phyloP scores from a whole-genome alignment of 1,140 invertebrate species.

The Neelides sp. region DNA sequence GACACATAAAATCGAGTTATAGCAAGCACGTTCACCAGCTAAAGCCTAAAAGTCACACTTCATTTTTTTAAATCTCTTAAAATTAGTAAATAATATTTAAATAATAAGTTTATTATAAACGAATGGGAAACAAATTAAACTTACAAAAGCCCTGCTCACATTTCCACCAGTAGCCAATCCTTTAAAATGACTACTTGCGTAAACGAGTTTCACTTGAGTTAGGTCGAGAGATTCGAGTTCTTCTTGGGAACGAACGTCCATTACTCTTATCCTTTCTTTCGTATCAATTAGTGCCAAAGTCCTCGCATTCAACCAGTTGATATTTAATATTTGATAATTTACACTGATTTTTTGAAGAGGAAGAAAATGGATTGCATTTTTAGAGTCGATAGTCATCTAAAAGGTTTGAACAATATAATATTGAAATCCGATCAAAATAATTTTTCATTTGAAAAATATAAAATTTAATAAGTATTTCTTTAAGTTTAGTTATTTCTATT shows the following conservation, averaged over 20 bases:
- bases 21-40: slow-evolving; percentile 74
- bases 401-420: background rate
- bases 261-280: slow-evolving; percentile 68
- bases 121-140: slow-evolving; percentile 7
- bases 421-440: background rate
- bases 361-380: slow-evolving; percentile 45
- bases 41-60: slow-evolving; percentile 46
- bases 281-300: slow-evolving; percentile 74
- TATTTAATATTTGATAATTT: slow-evolving; percentile 52
- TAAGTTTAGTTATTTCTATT: too few species aligned
- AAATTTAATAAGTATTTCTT: too few species aligned
- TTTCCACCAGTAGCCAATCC: slow-evolving; percentile 62
- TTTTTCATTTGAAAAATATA: background rate
- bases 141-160: slow-evolving; percentile 57
- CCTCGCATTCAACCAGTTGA: slow-evolving; percentile 77
- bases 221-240: slow-evolving; percentile 72
- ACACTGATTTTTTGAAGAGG: slow-evolving; percentile 55
- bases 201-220: slow-evolving; percentile 71
- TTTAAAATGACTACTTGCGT: slow-evolving; percentile 85
- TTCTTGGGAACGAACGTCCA: slow-evolving; percentile 75
- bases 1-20: slow-evolving; percentile 72
- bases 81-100: slow-evolving; percentile 3
- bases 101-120: slow-evolving; percentile 1
- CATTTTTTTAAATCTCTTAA: slow-evolving; percentile 7
- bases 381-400: slow-evolving; percentile 30